Evolutionary conservation across 2,797 vertebrate genomes (phyloP).

Genomic region (Siniperca obscura): DNA sequence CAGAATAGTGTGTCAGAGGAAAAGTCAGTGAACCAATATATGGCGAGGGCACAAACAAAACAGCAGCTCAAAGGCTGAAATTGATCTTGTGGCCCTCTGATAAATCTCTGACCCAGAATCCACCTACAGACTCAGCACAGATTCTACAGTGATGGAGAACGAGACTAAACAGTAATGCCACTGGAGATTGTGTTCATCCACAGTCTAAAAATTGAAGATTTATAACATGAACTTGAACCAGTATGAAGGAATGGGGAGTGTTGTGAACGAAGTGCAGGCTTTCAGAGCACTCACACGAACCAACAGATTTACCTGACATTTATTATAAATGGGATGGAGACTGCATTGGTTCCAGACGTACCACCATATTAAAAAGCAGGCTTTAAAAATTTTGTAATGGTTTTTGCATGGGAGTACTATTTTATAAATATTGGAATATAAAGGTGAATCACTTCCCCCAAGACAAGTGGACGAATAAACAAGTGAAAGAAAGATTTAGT

Average conservation of each 20-base stretch:
- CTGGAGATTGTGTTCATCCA: slow-evolving; percentile 26
- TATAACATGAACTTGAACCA: slow-evolving; percentile 42
- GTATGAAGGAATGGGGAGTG: not conserved
- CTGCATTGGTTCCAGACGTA: slow-evolving; percentile 4
- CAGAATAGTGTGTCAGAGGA: slow-evolving; percentile 1
- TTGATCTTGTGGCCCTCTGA: slow-evolving; percentile 58
- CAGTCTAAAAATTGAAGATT: slow-evolving; percentile 58
- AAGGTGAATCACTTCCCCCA: not conserved
- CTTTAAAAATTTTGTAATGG: not conserved
- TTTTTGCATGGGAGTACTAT: not conserved
- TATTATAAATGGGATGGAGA: slow-evolving; percentile 54
- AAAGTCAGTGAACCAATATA: slow-evolving; percentile 6
- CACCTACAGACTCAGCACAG: slow-evolving; percentile 52
- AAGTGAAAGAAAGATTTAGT: not conserved
- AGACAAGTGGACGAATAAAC: not conserved
- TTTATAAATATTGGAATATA: not conserved
- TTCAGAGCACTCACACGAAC: slow-evolving; percentile 31
- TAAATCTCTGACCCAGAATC: slow-evolving; percentile 65
- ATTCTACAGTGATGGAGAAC: slow-evolving; percentile 54
- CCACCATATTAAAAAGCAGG: not conserved
- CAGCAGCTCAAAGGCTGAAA: slow-evolving; percentile 52
- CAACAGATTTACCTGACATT: slow-evolving; percentile 42
- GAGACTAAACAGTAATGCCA: slow-evolving; percentile 48
- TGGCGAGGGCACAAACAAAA: slow-evolving; percentile 38
- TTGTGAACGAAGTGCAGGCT: slow-evolving; percentile 23